Base-by-base conservation (phyloP, 2,888 invertebrate species). In the Lasioglossum pauxillum region DNA sequence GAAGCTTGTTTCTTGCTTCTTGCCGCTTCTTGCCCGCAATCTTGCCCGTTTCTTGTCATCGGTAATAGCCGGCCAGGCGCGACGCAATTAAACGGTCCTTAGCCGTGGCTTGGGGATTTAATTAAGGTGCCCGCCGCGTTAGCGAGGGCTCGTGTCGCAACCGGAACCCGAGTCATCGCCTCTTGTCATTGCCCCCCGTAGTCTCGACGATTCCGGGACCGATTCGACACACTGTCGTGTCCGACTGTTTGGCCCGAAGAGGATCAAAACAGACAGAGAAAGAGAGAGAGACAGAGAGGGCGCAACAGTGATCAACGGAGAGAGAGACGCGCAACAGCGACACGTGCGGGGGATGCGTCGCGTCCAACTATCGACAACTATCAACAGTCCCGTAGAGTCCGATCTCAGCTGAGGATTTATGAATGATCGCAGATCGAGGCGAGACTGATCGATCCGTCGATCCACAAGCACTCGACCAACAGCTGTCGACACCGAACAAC, bases 81-180 rank as follows among this genome's bases (percentile, higher is more conserved):
- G 64, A 82, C 44, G 83, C 82, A 78, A 89, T 89, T 87, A 83
- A 76, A 84, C 84, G 90, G 90, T 89, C 88, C 91, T 92, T 90
- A 90, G 89, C 90, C 90, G 86, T 84, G 90, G 88, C 88, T 87
- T 53, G 83, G 78, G 85, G 88, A 91, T 93, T 92, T 93, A 93
- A 93, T 93, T 93, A 92, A 92, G 90, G 91, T 89, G 84, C 77
- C 78, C 78, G 35, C 64, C n/a, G 75, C 73, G 46, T 57, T n/a
- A n/a, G 57, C 80, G 80, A 76, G 84, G 69, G 64, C 69, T 73
- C 27, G 46, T 23, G 73, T 46, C 49, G 73, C 23, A 23, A 74
- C 49, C 74, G 23, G 46, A 23, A 44, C 23, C 38, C 10, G 38
- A 69, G 23, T 16, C 57, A 53, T 81, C 88, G 35, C 19, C 87